These are phyloP conservation scores for Carpatolechia fugitivella DNA, from an alignment of 2,888 invertebrate species.

Conservation along the genomic window DNA sequence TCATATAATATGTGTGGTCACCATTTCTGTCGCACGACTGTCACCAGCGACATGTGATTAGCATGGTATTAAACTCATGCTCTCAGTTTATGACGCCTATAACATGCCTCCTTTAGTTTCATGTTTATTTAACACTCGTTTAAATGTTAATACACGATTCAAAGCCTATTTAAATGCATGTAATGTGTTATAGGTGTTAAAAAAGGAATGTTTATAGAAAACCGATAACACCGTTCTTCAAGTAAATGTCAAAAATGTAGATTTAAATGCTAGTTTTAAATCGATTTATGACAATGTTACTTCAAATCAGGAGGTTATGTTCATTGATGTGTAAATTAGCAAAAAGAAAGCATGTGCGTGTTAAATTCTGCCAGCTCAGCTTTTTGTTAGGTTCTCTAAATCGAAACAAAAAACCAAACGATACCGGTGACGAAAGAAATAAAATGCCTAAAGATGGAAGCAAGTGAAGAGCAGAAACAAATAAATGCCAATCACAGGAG, in stretches of 20 bases:
- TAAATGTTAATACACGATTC: slow-evolving; percentile 11
- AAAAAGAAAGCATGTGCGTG: neutral
- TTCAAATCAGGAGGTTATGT: neutral
- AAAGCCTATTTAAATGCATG: slow-evolving; percentile 11
- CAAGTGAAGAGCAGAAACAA: slow-evolving; percentile 5
- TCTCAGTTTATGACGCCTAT: slow-evolving; percentile 3
- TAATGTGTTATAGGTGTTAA: slow-evolving; percentile 3
- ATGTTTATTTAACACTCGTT: slow-evolving; percentile 12
- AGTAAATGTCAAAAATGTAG: neutral
- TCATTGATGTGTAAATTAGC: slow-evolving; percentile 3
- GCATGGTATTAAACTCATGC: slow-evolving; percentile 1
- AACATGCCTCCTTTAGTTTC: slow-evolving; percentile 8
- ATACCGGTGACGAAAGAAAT: slow-evolving; percentile 3
- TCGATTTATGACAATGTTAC: neutral
- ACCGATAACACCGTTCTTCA: neutral
- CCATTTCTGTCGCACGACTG: neutral
- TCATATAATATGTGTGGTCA: slow-evolving; percentile 2
- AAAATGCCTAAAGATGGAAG: slow-evolving; percentile 6
- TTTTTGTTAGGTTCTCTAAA: no score
- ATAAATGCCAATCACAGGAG: slow-evolving; percentile 17
- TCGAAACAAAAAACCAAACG: neutral
- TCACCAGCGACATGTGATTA: neutral
- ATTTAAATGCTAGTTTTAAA: neutral
- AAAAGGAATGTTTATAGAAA: neutral
- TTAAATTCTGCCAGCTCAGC: no score